These are phyloP conservation scores for Gymnocheta viridis DNA, from an alignment of 2,888 invertebrate genomes.

Conservation along the genomic window DNA sequence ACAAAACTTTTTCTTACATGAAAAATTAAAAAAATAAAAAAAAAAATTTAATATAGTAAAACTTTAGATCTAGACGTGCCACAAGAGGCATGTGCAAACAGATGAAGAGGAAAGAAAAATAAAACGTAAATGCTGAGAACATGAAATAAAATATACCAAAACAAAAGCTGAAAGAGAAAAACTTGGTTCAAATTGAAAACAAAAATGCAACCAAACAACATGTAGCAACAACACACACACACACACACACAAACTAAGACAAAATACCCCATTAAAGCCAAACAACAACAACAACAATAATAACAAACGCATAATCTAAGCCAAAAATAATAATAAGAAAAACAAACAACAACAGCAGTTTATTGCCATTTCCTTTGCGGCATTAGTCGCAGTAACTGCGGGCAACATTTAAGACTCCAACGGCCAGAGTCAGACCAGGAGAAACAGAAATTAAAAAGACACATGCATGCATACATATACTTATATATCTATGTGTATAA, in stretches of 20 bases:
- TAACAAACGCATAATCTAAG: constrained; percentile 47
- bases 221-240: not conserved
- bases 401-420: constrained; percentile 15
- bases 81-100: not conserved
- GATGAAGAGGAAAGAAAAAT: not conserved
- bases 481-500: not conserved
- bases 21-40: not conserved
- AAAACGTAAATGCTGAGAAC: constrained; percentile 13
- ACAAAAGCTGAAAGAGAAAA: constrained; percentile 4
- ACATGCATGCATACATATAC: not conserved
- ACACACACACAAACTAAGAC: not conserved
- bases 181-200: not conserved
- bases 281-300: constrained; percentile 3
- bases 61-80: not conserved
- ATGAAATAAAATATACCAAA: not conserved
- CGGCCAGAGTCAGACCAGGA: constrained; percentile 20
- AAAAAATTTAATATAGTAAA: not conserved
- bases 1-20: not conserved
- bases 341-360: constrained; percentile 48
- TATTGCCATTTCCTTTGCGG: constrained; percentile 62
- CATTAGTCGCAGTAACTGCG: constrained; percentile 42
- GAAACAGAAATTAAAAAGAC: constrained; percentile 7
- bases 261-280: constrained; percentile 6
- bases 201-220: not conserved
- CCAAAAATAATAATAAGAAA: constrained; percentile 20